Base-by-base conservation (phyloP, 2,113 vertebrate species). In the Galemys pyrenaicus region DNA sequence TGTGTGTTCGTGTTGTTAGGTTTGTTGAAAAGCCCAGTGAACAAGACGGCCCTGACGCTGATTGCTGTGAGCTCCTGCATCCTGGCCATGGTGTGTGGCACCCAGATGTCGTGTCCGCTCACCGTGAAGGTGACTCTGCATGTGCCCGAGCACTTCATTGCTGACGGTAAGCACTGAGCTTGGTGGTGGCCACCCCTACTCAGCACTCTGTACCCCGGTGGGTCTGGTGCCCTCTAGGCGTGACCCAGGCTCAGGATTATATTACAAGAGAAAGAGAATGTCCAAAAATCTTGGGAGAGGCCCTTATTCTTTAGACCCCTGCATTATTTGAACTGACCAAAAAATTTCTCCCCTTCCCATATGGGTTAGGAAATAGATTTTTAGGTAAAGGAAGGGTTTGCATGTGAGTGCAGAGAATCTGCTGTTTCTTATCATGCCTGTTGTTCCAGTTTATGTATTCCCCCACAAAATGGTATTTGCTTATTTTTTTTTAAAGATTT, bases 71-170 rank as follows among this genome's bases (percentile, higher is more conserved):
- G 99, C 97, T 99, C 99, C 92, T 99, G 99, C 95, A 73, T 99
- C 86, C 98, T 99, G 97, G 99, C 99, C n/a, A 98, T 99, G 98
- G 99, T 99, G 92, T 99, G 99, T 2, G 99, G 99, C 92, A 99
- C 98, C 13, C 99, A 99, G 98, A 98, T 99, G 41, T 98, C 99
- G 98, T 99, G 99, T 98, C 99, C 99, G 0, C 99, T 99, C 94
- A 99, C 98, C 0, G 99, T 99, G 98, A 99, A 99, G 98, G 99
- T 99, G 97, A 99, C 99, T 0, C 99, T 99, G 8, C 99, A 99
- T 1, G 99, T 99, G 58, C 99, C 99, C 0, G 99, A 99, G 95
- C 99, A 99, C 98, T 99, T 99, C 98, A 99, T 99, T 0, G 99
- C 99, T 0, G 99, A 99, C 2, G 99, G 99, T 99, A 98, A 99